Evolutionary conservation across 2,797 vertebrate species (phyloP).

Genomic region (Typhlichthys subterraneus): DNA sequence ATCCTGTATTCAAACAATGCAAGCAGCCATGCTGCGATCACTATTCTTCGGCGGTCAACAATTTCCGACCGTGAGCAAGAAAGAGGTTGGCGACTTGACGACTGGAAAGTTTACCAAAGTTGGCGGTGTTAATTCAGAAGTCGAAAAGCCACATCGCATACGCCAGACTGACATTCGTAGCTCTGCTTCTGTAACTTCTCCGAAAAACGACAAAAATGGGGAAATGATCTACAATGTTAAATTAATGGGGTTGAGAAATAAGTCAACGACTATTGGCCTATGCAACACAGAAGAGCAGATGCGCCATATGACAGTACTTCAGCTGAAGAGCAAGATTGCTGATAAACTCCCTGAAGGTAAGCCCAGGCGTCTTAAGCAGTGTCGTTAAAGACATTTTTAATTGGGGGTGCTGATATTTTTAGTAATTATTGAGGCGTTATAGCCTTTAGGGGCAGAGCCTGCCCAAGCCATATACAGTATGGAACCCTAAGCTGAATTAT

Average conservation of each 20-base stretch:
- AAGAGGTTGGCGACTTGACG: neutral
- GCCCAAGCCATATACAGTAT: too few species aligned
- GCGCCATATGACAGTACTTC: slow-evolving; percentile 45
- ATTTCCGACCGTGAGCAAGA: neutral
- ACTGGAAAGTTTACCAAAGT: too few species aligned
- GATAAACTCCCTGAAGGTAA: slow-evolving; percentile 40
- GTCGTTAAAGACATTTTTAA: too few species aligned
- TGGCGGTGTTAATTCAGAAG: too few species aligned
- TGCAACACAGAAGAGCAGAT: slow-evolving; percentile 63
- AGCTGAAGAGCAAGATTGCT: slow-evolving; percentile 58
- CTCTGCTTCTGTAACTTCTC: neutral
- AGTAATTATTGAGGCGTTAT: too few species aligned
- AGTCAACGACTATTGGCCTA: slow-evolving; percentile 55
- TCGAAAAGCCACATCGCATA: too few species aligned
- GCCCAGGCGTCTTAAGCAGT: slow-evolving; percentile 34
- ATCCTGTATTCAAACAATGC: too few species aligned
- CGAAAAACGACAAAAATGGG: slow-evolving; percentile 55
- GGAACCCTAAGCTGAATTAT: too few species aligned
- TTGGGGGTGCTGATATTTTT: too few species aligned
- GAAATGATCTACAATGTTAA: slow-evolving; percentile 59
- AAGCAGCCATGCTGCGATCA: too few species aligned
- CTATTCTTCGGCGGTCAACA: too few species aligned
- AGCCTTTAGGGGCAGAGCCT: too few species aligned
- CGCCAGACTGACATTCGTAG: neutral
- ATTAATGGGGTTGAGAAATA: slow-evolving; percentile 51